A percentile compares a stretch with the other conserved stretches of the same genome.
Evolutionary conservation across 2,888 invertebrate species (phyloP).

Genomic region (Dasysyrphus albostriatus): DNA sequence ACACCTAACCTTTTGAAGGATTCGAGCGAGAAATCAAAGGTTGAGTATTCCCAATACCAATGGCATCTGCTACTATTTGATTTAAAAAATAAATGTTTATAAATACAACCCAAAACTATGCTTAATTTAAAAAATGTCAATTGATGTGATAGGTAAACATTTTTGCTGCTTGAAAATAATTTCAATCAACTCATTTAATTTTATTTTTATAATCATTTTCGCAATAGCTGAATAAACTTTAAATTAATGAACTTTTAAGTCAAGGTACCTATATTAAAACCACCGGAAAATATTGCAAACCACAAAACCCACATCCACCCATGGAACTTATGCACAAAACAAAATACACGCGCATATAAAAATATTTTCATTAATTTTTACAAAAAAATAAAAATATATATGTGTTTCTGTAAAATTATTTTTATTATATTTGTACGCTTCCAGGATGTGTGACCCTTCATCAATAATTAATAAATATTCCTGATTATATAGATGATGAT

Average conservation of each 20-base stretch:
- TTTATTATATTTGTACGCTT: constrained; percentile 12
- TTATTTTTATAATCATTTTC: neutral
- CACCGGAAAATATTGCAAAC: constrained; percentile 27
- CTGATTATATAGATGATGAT: constrained; percentile 41
- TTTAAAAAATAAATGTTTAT: too few species aligned
- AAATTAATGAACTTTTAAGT: neutral
- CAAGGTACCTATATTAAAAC: constrained; percentile 8
- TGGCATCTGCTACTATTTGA: too few species aligned
- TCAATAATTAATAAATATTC: constrained; percentile 40
- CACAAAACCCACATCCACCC: constrained; percentile 7
- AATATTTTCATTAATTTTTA: constrained; percentile 20
- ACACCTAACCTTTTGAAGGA: too few species aligned
- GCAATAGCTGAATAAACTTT: neutral
- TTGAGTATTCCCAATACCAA: too few species aligned
- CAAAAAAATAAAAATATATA: neutral
- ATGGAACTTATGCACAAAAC: neutral
- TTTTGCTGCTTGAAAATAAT: too few species aligned
- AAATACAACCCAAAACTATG: too few species aligned
- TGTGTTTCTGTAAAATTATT: neutral
- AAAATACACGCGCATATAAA: neutral
- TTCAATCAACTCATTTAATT: too few species aligned
- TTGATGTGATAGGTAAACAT: too few species aligned
- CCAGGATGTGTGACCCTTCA: constrained; percentile 30
- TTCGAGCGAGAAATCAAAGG: too few species aligned
- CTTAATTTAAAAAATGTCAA: too few species aligned